Base-by-base conservation (phyloP, 2,888 invertebrate genomes). In the Acleris holmiana region DNA sequence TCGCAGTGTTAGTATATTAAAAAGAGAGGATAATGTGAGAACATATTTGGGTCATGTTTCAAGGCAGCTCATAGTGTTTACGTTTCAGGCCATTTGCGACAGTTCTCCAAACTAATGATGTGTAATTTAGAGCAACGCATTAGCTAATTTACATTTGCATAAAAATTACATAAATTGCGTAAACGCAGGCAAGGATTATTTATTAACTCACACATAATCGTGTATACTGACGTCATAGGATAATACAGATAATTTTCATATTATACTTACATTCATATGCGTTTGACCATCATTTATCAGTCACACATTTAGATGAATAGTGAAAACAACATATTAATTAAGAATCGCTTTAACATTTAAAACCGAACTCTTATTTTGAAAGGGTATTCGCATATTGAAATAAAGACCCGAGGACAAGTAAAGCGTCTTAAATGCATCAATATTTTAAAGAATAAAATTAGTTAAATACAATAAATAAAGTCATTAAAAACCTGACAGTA, bases 31-130 rank as follows among this genome's bases (percentile, higher is more conserved):
- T 65, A 64, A 64, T 60, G 62, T 63, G 67, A 68, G 67, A 65
- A 68, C 76, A 79, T 78, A 84, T 86, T 85, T 78, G 77, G 86
- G 86, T 80, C 81, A 76, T 76, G 76, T 77, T 76, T 74, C 82
- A 85, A 83, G 86, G 83, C 71, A 77, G 73, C n/a, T 47, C 51
- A 46, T 62, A 63, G 63, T 64, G 53, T 67, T 74, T 69, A 76
- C 83, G 77, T 73, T 76, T 73, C 74, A 76, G 77, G 78, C 80
- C 78, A 79, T 72, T 74, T 79, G 77, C 75, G 73, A 72, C 77
- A 74, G 72, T 77, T 77, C 74, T 69, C 73, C 73, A 77, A 76
- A 74, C 74, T 78, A 72, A 78, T 76, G 76, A 76, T 76, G 73
- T 71, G 76, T 79, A 73, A 77, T 79, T 73, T 72, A 71, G 60